Conservation (phyloP, 2,888 invertebrate species). For the Acanthosepion esculentum region DNA sequence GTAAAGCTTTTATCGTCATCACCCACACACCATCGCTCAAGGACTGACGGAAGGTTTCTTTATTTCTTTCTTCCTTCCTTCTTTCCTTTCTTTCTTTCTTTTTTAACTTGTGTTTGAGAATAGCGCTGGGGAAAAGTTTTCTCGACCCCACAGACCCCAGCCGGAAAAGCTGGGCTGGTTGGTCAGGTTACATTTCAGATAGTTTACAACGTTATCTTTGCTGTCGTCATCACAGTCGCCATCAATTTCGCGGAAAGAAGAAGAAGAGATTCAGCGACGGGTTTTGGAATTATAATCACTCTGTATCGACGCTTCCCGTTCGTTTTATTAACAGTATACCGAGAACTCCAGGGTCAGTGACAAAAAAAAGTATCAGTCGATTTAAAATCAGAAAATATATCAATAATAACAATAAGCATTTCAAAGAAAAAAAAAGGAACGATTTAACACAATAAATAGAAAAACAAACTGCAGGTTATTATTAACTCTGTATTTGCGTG, state of each 20-base stretch:
- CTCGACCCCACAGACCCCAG: neutral
- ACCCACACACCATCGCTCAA: constrained; percentile 15
- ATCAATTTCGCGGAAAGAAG: neutral
- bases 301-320: too few relatives aligned
- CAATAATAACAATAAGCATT: too few relatives aligned
- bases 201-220: neutral
- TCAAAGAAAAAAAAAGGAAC: too few relatives aligned
- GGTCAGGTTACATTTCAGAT: neutral
- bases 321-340: too few relatives aligned
- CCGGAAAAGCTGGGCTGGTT: neutral
- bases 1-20: neutral
- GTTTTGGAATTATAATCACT: neutral
- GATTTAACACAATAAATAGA: too few relatives aligned
- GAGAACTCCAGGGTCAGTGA: too few relatives aligned
- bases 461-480: too few relatives aligned
- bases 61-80: neutral
- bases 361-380: too few relatives aligned
- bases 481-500: too few relatives aligned
- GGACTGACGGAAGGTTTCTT: neutral
- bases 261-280: neutral
- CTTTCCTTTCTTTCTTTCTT: neutral
- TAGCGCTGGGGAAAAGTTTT: constrained; percentile 14
- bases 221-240: neutral
- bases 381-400: too few relatives aligned
- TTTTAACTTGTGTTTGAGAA: neutral